Base-by-base conservation (phyloP, 2,888 invertebrate genomes). In the Morpho helenor region DNA sequence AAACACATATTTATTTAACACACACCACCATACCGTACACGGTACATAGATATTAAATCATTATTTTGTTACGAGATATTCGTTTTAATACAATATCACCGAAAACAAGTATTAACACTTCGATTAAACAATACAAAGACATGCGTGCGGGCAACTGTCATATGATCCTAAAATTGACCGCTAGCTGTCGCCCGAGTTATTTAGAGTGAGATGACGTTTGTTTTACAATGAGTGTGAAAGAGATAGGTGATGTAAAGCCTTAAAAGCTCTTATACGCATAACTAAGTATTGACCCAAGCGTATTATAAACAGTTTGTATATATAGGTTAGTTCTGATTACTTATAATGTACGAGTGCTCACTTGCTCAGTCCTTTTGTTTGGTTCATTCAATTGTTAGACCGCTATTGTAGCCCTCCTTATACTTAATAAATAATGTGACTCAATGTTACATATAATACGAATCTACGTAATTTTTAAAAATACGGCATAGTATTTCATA, bases 61-160 rank as follows among this genome's bases (percentile, higher is more conserved):
- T 57, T 54, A 47, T 49, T 56, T 49, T 22, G 1, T 42, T 8
- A 49, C 42, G 31, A 49, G 49, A 53, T 63, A 56, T 66, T 62
- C 58, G 59, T 66, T 62, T 62, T 64, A 51, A 50, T 53, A 57
- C 50, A 62, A 52, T 54, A 49, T 57, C 23, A 59, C 62, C 45
- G 56, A 59, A 59, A 64, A 69, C 66, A 66, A 64, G 63, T 57
- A 56, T 54, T 61, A 44, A 49, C 40, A 54, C 60, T 58, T 64
- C 63, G 58, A 62, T 57, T 60, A 76, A 75, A 79, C 79, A 76
- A 77, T 79, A 82, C 81, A 82, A 78, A 74, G 80, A 76, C 86
- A 82, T 83, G 87, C 87, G 86, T 81, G 65, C 68, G 71, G 70
- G 86, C 87, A 81, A 81, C 82, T 86, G 88, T 88, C 89, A 87